phyloP scores from a whole-genome alignment of 2,797 vertebrate species.

The Denticeps clupeoides region DNA sequence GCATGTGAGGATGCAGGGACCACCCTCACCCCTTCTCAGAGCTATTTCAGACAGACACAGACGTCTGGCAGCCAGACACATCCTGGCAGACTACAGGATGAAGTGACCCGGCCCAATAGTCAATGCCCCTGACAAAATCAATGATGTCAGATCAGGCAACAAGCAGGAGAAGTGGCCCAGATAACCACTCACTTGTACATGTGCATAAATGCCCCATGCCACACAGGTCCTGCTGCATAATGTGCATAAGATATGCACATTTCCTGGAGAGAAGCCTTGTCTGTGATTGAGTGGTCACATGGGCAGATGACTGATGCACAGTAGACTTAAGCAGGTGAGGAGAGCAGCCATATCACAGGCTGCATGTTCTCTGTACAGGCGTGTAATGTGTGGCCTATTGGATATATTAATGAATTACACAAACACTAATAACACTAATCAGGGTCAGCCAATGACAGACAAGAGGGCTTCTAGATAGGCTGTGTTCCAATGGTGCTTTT shows the following conservation, averaged over 20 bases:
- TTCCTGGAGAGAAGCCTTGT: neutral
- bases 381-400: conserved; percentile 28
- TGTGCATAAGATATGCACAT: neutral
- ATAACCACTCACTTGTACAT: too few species aligned
- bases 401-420: conserved; percentile 14
- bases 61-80: too few species aligned
- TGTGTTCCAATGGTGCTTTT: too few species aligned
- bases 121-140: conserved; percentile 14
- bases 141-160: conserved; percentile 16
- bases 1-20: too few species aligned
- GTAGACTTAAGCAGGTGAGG: conserved; percentile 23
- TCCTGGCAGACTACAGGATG: too few species aligned
- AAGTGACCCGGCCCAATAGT: too few species aligned
- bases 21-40: too few species aligned
- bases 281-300: conserved; percentile 28
- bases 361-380: conserved; percentile 28
- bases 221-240: neutral
- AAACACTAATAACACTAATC: conserved; percentile 22
- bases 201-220: too few species aligned
- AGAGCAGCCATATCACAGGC: conserved; percentile 35
- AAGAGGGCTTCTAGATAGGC: too few species aligned
- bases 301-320: conserved; percentile 24
- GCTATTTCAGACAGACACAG: neutral
- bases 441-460: conserved; percentile 20
- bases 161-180: conserved; percentile 21